phyloP scores from a whole-genome alignment of 1,140 invertebrate genomes.

The Cyrtorhinus lividipennis region DNA sequence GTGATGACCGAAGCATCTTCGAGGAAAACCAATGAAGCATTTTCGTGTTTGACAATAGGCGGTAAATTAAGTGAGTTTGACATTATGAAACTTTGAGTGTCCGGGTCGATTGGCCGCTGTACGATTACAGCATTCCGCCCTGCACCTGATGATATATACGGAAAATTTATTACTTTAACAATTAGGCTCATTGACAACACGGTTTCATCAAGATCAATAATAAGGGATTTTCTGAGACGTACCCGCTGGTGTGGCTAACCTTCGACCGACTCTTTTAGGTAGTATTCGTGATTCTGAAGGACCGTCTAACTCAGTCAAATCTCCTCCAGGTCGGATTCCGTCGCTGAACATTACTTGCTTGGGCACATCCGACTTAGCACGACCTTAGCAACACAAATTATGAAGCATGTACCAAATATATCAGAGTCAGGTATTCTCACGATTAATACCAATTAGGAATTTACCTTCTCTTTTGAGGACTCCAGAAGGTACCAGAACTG shows the following conservation, averaged over 20 bases:
- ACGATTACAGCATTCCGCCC: not conserved
- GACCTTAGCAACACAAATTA: slow-evolving; percentile 25
- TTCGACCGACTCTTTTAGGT: slow-evolving; percentile 27
- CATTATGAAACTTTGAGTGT: slow-evolving; percentile 25
- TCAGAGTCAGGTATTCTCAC: not conserved
- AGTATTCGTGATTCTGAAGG: slow-evolving; percentile 32
- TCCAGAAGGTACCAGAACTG: slow-evolving; percentile 72
- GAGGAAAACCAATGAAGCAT: slow-evolving; percentile 12
- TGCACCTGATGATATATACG: not conserved
- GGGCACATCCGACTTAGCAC: slow-evolving; percentile 37
- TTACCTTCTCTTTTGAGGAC: slow-evolving; percentile 58
- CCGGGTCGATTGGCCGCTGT: slow-evolving; percentile 24
- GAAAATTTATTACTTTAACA: not conserved
- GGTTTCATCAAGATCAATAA: too few relatives aligned
- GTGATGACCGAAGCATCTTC: slow-evolving; percentile 13
- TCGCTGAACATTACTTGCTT: slow-evolving; percentile 84
- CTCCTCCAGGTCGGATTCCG: slow-evolving; percentile 78
- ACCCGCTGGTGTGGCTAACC: slow-evolving; percentile 21
- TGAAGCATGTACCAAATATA: not conserved
- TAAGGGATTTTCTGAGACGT: too few relatives aligned
- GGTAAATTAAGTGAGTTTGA: slow-evolving; percentile 21
- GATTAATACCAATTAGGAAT: not conserved
- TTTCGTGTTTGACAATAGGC: slow-evolving; percentile 16
- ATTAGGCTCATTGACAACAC: too few relatives aligned
- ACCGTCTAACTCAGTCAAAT: slow-evolving; percentile 61